These are phyloP conservation scores for Corythornis madagascariensis DNA, from an alignment of 2,113 vertebrate genomes.

Conservation along the genomic window DNA sequence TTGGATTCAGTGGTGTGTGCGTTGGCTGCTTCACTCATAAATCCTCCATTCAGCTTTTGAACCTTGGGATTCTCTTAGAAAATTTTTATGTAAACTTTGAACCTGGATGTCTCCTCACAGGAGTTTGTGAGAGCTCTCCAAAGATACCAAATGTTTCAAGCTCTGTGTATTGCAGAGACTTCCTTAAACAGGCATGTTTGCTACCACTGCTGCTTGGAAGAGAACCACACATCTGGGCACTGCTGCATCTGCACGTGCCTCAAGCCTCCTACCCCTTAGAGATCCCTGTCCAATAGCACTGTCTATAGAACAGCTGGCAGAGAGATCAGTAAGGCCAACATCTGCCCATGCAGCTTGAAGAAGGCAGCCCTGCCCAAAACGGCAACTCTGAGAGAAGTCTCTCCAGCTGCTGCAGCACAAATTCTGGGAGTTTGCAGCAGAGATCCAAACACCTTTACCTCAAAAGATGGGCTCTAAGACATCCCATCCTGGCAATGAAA, in stretches of 20 bases:
- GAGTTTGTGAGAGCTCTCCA: not conserved
- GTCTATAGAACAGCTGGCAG: not conserved
- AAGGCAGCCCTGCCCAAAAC: not conserved
- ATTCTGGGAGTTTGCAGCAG: not conserved
- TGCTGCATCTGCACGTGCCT: not conserved
- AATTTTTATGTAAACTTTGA: not conserved
- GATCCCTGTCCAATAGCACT: not conserved
- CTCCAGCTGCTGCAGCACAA: not conserved
- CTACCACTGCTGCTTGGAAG: not conserved
- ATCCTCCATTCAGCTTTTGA: not conserved
- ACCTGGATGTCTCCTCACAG: not conserved
- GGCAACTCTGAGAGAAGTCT: not conserved
- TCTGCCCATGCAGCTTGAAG: not conserved
- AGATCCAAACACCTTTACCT: not conserved
- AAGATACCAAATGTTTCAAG: not conserved
- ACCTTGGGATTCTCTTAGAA: not conserved
- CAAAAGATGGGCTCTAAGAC: not conserved
- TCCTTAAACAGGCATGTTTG: not conserved
- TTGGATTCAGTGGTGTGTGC: not conserved
- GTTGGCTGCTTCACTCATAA: not conserved
- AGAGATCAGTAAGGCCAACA: not conserved
- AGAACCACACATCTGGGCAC: not conserved
- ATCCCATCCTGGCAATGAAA: not conserved
- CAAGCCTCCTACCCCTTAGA: not conserved
- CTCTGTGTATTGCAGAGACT: not conserved